A percentile compares a stretch with the other conserved stretches of the same genome.
Conservation (phyloP, 2,888 invertebrate species). For the Drosophila silvestris region DNA sequence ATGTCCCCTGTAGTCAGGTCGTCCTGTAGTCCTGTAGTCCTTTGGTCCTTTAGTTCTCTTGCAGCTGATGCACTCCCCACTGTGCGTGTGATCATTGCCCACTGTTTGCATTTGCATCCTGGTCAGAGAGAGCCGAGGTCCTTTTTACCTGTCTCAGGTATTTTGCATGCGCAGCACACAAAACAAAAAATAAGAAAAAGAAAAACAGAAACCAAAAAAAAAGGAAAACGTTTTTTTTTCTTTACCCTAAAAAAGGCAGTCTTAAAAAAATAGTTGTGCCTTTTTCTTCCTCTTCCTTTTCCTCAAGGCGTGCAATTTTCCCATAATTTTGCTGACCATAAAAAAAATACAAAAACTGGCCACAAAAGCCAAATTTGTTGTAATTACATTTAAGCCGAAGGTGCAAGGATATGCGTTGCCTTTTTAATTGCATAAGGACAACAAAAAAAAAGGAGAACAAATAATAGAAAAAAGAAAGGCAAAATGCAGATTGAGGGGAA, state of each 20-base stretch:
- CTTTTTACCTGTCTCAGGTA: slow-evolving; percentile 67
- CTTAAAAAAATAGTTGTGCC: slow-evolving; percentile 24
- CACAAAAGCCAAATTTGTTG: slow-evolving; percentile 73
- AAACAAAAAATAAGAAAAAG: not conserved
- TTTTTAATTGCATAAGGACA: slow-evolving; percentile 55
- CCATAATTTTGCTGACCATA: slow-evolving; percentile 41
- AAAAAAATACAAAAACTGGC: slow-evolving; percentile 26
- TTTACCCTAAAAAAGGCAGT: slow-evolving; percentile 38
- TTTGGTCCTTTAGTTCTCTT: not conserved
- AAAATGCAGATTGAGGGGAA: slow-evolving; percentile 31
- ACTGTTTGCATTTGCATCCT: slow-evolving; percentile 72
- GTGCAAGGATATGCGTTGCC: slow-evolving; percentile 55
- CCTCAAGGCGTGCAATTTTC: slow-evolving; percentile 64
- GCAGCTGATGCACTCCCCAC: slow-evolving; percentile 64
- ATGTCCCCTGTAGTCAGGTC: slow-evolving; percentile 37
- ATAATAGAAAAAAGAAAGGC: slow-evolving; percentile 10
- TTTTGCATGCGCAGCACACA: slow-evolving; percentile 57
- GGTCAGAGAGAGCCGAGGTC: slow-evolving; percentile 31
- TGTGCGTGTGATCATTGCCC: slow-evolving; percentile 78
- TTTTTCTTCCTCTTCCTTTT: slow-evolving; percentile 18
- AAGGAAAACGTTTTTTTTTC: slow-evolving; percentile 36
- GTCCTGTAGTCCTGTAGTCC: not conserved
- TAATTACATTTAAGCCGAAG: slow-evolving; percentile 76
- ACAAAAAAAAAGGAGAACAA: not conserved
- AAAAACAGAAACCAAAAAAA: slow-evolving; percentile 9